Conservation (phyloP, 2,113 vertebrate genomes). For the Catharus bicknelli region DNA sequence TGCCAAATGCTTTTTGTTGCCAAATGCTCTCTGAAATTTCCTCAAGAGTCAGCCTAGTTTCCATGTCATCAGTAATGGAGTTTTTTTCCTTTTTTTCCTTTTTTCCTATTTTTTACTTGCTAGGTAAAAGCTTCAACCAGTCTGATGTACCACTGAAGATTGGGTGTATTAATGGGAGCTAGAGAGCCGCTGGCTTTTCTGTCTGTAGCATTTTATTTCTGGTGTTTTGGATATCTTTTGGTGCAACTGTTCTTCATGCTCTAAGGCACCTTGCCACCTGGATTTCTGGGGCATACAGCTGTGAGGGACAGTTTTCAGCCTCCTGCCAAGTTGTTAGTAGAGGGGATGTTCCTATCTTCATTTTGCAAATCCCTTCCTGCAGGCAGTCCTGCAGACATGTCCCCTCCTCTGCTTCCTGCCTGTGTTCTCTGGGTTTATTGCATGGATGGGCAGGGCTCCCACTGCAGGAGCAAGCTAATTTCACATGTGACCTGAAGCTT, state of each 20-base stretch:
- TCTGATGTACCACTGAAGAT: background rate
- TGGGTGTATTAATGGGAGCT: background rate
- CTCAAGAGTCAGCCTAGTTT: background rate
- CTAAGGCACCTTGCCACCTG: background rate
- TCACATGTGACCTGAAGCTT: background rate
- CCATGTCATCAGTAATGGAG: background rate
- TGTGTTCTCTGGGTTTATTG: accelerated
- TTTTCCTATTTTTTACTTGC: constrained; percentile 20
- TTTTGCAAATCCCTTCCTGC: background rate
- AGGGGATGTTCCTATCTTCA: background rate
- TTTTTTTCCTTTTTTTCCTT: background rate
- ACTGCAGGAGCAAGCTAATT: background rate
- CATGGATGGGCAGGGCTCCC: background rate
- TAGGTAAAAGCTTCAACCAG: background rate
- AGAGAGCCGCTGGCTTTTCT: background rate
- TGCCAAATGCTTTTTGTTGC: background rate
- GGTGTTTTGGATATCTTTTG: background rate
- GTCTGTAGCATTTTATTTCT: background rate
- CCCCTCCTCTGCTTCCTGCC: background rate
- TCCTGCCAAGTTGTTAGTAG: background rate
- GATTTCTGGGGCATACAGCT: background rate
- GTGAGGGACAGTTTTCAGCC: background rate
- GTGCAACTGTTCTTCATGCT: background rate
- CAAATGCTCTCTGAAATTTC: background rate
- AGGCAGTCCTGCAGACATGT: background rate